Base-by-base conservation (phyloP, 2,113 vertebrate species). In the Tapirus terrestris region DNA sequence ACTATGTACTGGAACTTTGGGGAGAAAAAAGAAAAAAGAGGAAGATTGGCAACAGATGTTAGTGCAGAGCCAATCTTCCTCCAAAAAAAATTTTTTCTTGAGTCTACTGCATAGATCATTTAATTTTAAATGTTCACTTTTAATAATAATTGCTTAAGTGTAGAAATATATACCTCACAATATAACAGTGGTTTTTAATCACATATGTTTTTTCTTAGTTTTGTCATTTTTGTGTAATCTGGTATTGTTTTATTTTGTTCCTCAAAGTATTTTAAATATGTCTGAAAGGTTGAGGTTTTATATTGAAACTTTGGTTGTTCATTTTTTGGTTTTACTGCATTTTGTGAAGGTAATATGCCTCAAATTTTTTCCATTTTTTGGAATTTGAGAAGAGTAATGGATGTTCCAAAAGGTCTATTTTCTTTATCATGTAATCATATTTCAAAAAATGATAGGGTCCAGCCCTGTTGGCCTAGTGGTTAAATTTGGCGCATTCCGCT, bases 171-270 rank as follows among this genome's bases (percentile, higher is more conserved):
- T 31, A 51, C 9, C 39, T 36, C 27, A 80, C 4, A 94, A 58
- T 63, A 53, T 43, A 61, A 65, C 53, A 81, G 51, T 91, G 23
- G 0, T 63, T 88, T 96, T 86, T 48, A 17, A 17, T 89, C 39
- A 80, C 14, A 10, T 12, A 70, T 56, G 0, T 80, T 77, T 91
- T 88, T 89, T 60, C 83, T 89, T 95, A 90, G 31, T 63, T 96
- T 97, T 63, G 27, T 92, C n/a, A 36, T 92, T 84, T 75, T 96
- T 96, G 13, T 68, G 2, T 89, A 73, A 73, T 88, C n/a, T 92
- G n/a, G 3, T 45, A 92, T 25, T 5, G 31, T 86, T 58, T 95
- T 81, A 48, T 77, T 94, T 92, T 39, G 27, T 53, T 92, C 25
- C 43, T 85, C 8, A 51, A 43, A 91, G 48, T 90, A 68, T 53